Evolutionary conservation across 2,113 vertebrate genomes (phyloP), one percentile per base, ranked within the genome.

Genomic region (Caretta caretta): DNA sequence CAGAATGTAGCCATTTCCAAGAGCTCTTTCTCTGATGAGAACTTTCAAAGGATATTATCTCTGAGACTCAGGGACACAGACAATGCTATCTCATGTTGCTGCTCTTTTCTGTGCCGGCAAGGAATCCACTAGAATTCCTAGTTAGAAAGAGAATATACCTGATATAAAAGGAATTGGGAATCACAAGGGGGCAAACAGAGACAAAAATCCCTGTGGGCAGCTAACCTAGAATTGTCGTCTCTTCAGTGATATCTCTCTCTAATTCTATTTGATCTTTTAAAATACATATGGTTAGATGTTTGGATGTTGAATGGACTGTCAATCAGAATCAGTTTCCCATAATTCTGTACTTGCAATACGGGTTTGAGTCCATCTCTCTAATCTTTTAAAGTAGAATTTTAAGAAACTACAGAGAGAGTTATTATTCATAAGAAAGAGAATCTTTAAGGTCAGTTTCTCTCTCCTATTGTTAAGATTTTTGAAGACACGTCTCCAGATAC

Each of bases 181-280:
- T 95, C 93, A 96, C 54, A 96, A 51, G 35, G 90, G 90, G 49
- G 57, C 24, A 94, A 95, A 96, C 9, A 93, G 92, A 89, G 93
- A 89, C 91, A 90, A 92, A 93, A 96, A 80, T 38, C 65, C 22
- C 2, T 0, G 20, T 69, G 75, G n/a, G 49, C 38, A 19, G 57
- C 50, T 85, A 90, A 65, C 46, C 25, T 29, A 31, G 38, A 38
- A 54, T 57, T 50, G 54, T 93, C 48, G 84, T 95, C 19, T 8
- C 92, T 93, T 95, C 0, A 8, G 87, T 78, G 69, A 35, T 90
- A 9, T 87, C 72, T 14, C 92, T 97, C 87, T 91, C 81, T 86
- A 90, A 97, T 92, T 96, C 92, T 86, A 51, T 97, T 97, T 97
- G 84, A 96, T 93, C 29, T 91, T 94, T 87, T 93, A 38, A 80